Evolutionary conservation across 2,113 vertebrate genomes (phyloP).

Genomic region (Galemys pyrenaicus): DNA sequence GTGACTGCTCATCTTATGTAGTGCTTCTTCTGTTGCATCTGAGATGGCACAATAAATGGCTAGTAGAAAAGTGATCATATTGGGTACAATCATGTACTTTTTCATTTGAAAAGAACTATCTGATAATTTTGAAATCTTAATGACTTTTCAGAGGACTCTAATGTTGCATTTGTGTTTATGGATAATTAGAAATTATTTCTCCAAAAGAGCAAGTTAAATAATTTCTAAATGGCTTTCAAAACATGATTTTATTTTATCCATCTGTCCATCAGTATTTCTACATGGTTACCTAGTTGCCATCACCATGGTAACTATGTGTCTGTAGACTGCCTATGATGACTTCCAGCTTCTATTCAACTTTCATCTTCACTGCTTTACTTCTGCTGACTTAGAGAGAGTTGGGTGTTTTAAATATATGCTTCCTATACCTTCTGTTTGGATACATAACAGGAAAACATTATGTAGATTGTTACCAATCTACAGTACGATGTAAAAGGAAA

Average conservation of each 20-base stretch:
- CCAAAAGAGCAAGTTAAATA: neutral
- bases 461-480: neutral
- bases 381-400: neutral
- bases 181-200: neutral
- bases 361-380: neutral
- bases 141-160: neutral
- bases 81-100: neutral
- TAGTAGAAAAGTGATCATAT: neutral
- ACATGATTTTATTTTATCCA: neutral
- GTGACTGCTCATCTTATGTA: neutral
- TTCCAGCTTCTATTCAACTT: neutral
- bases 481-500: neutral
- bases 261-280: neutral
- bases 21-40: too few relatives aligned
- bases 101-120: constrained; percentile 18
- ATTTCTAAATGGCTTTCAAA: neutral
- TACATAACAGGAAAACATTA: neutral
- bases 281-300: neutral
- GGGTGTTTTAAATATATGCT: neutral
- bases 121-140: neutral
- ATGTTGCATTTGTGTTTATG: neutral
- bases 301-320: neutral
- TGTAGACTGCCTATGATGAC: neutral
- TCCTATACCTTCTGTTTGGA: neutral
- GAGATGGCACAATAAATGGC: neutral